phyloP scores from a whole-genome alignment of 1,140 invertebrate genomes.

The Brachionus plicatilis region DNA sequence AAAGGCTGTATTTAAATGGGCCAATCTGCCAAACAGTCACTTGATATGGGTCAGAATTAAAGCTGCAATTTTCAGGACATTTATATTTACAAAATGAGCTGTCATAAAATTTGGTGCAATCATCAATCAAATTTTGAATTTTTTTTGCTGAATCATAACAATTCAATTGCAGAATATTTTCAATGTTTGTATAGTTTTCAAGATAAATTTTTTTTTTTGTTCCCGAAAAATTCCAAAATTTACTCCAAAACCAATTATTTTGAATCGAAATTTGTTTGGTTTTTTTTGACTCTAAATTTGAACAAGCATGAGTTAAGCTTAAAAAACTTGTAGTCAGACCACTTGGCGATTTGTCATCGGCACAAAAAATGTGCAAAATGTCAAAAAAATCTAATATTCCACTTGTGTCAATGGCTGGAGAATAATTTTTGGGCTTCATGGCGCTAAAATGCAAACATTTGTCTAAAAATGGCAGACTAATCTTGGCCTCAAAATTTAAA shows the following conservation, averaged over 20 bases:
- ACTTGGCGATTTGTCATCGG: neutral
- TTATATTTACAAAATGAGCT: neutral
- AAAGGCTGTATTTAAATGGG: neutral
- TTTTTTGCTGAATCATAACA: neutral
- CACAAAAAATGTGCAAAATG: neutral
- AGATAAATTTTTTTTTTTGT: neutral
- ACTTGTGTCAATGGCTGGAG: neutral
- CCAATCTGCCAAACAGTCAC: neutral
- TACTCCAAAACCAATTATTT: neutral
- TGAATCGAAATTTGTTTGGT: too few species aligned
- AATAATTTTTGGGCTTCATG: neutral
- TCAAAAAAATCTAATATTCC: neutral
- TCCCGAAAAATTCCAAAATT: neutral
- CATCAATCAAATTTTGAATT: neutral
- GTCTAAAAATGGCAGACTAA: neutral
- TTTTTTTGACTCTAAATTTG: neutral
- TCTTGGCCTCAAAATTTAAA: neutral
- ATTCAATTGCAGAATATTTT: neutral
- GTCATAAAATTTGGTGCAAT: neutral
- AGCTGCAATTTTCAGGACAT: neutral
- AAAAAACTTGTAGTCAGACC: neutral
- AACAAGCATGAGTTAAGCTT: neutral
- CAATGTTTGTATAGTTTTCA: neutral
- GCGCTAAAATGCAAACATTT: neutral
- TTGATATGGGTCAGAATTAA: neutral